A percentile compares a stretch with the other conserved stretches of the same genome.
Conservation (phyloP, 2,797 vertebrate species). For the Falco peregrinus region DNA sequence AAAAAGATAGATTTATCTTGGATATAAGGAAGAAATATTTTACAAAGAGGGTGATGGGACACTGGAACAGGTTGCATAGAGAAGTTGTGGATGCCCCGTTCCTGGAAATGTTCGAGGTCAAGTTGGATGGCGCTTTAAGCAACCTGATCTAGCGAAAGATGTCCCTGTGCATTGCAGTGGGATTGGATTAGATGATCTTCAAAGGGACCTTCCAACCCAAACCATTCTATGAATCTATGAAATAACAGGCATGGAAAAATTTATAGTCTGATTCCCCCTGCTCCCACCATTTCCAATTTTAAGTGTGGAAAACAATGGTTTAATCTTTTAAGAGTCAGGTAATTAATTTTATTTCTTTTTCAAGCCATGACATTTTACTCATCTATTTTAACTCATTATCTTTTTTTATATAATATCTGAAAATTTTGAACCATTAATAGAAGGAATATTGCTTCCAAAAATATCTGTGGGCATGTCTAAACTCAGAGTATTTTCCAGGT, state of each 20-base stretch:
- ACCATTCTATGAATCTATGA: background rate
- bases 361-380: background rate
- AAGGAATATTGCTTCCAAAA: background rate
- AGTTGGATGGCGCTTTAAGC: no score
- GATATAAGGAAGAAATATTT: no score
- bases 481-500: background rate
- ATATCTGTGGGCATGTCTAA: background rate
- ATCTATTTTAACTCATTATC: background rate
- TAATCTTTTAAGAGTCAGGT: background rate
- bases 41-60: no score
- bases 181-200: no score
- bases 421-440: background rate
- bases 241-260: background rate
- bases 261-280: background rate
- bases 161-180: no score
- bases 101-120: no score
- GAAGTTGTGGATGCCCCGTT: no score
- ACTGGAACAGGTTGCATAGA: no score
- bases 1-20: no score
- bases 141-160: no score
- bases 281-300: background rate
- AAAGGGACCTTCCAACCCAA: no score
- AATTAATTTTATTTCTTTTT: background rate
- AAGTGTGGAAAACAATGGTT: background rate
- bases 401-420: background rate